phyloP scores from a whole-genome alignment of 2,113 vertebrate genomes.

The Misgurnus anguillicaudatus region DNA sequence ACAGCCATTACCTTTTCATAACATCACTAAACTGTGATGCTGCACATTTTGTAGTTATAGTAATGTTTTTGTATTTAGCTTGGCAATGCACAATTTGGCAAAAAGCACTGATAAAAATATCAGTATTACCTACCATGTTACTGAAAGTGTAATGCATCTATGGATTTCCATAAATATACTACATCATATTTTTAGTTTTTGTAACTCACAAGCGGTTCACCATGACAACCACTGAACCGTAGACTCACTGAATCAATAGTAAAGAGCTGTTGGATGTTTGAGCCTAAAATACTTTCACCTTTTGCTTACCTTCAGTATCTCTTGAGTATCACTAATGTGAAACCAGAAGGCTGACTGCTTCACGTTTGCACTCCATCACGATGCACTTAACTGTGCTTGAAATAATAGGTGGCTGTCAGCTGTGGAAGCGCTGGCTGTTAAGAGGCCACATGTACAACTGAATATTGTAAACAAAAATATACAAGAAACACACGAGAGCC shows the following conservation, averaged over 20 bases:
- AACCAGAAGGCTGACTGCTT: neutral
- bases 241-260: constrained; percentile 41
- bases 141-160: neutral
- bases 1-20: no score
- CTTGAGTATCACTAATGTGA: constrained; percentile 14
- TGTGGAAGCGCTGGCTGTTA: neutral
- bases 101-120: neutral
- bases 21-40: no score
- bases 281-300: constrained; percentile 13
- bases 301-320: constrained; percentile 21
- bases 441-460: neutral
- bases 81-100: neutral
- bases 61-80: neutral
- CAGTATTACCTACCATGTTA: neutral
- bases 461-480: neutral
- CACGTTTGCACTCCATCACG: neutral
- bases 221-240: constrained; percentile 39
- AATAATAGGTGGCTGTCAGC: constrained; percentile 24
- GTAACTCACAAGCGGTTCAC: constrained; percentile 20
- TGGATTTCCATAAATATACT: constrained; percentile 6
- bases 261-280: neutral
- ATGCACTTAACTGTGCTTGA: neutral
- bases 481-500: neutral
- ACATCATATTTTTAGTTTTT: constrained; percentile 11
- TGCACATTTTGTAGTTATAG: neutral